Evolutionary conservation across 2,888 invertebrate species (phyloP).

Genomic region (Limnephilus marmoratus): DNA sequence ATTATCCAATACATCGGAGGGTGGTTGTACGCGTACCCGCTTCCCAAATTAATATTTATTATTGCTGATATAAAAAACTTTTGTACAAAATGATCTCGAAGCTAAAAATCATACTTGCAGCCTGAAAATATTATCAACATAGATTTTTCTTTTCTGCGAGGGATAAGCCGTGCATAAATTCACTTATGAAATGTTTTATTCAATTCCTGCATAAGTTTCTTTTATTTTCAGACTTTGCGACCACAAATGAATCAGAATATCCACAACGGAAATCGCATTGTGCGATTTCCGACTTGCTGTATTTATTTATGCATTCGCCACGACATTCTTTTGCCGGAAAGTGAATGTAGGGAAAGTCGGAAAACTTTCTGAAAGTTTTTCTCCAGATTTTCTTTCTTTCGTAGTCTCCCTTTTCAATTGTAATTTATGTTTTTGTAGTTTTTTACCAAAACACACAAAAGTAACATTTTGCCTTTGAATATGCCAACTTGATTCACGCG

Average conservation of each 20-base stretch:
- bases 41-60: background rate
- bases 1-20: no score
- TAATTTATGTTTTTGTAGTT: background rate
- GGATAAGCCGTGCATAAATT: background rate
- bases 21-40: no score
- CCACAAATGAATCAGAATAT: background rate
- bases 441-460: background rate
- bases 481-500: background rate
- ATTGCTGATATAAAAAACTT: background rate
- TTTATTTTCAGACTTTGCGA: constrained; percentile 22
- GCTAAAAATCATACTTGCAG: background rate
- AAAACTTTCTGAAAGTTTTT: constrained; percentile 19
- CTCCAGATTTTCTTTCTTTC: background rate
- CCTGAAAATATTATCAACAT: background rate
- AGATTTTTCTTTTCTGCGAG: background rate
- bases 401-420: background rate
- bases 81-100: background rate
- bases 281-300: background rate
- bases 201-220: constrained; percentile 7
- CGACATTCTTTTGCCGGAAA: constrained; percentile 23
- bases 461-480: background rate
- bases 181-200: background rate
- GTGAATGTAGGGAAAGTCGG: background rate
- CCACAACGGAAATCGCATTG: background rate
- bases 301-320: constrained; percentile 53